These are phyloP conservation scores for Pangasianodon gigas DNA, from an alignment of 2,113 vertebrate species.

Conservation along the genomic window DNA sequence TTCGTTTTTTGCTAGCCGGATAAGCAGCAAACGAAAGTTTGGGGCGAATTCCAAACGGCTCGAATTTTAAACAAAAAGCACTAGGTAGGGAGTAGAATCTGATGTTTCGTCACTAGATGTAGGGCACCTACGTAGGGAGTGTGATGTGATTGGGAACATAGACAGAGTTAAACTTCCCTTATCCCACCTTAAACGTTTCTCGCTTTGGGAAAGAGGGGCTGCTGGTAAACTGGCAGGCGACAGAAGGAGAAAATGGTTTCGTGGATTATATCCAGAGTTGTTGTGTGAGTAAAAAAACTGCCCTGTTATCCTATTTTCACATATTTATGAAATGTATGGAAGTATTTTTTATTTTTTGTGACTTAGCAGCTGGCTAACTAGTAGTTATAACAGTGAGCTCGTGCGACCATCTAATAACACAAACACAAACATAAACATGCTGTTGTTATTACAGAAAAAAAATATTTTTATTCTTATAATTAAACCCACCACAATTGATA, in stretches of 20 bases:
- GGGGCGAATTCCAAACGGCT: too few species aligned
- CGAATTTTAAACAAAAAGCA: background rate
- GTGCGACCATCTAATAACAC: background rate
- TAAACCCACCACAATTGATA: background rate
- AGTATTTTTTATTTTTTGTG: background rate
- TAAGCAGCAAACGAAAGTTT: background rate
- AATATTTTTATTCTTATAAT: background rate
- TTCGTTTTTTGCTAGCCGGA: background rate
- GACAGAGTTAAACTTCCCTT: background rate
- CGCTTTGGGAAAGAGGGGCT: background rate
- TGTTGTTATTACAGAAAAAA: background rate
- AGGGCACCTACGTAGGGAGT: background rate
- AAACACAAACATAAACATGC: background rate
- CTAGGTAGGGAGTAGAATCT: background rate
- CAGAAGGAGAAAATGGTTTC: conserved; percentile 47
- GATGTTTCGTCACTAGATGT: fast-evolving
- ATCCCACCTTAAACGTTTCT: background rate
- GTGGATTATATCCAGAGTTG: conserved; percentile 53
- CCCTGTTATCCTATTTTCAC: background rate
- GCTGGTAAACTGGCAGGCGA: background rate
- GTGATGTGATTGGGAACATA: background rate
- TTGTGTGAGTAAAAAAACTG: conserved; percentile 51
- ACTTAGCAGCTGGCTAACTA: background rate
- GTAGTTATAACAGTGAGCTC: background rate
- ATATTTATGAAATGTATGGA: background rate